Base-by-base conservation (phyloP, 2,113 vertebrate genomes). In the Geococcyx californianus region DNA sequence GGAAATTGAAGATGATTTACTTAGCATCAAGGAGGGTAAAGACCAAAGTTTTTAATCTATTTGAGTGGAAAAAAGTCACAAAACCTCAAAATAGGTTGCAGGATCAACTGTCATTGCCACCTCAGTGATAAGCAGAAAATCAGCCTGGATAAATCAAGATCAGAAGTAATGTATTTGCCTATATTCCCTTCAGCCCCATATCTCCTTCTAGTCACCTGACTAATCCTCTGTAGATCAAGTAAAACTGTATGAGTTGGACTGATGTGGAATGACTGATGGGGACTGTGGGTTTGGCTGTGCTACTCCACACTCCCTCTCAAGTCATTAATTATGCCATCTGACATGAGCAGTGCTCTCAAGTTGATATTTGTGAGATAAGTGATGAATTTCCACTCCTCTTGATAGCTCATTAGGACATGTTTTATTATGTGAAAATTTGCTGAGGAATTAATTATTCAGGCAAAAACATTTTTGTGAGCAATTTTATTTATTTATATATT, bases 341-440 rank as follows among this genome's bases (percentile, higher is more conserved):
- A 93, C 96, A 87, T 14, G 11, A 92, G 70, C 62, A 87, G 88
- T 73, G 79, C 94, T 97, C 95, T 96, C 51, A 87, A 62, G 94
- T 68, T 80, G 95, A 63, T 91, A 83, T 93, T 95, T 91, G 80
- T 78, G 90, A 88, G 79, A 73, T 69, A 94, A 93, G 87, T 86
- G 97, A 94, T 84, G 94, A 78, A 85, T 90, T 96, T 95, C 70
- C 86, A 77, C 47, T 85, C 60, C 80, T 97, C 91, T 54, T 90
- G 96, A 96, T 94, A 87, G 95, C 97, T 98, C 97, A 90, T 97
- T 97, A 98, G 76, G 86, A 90, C 89, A 44, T 84, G 64, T 87
- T 97, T 95, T 94, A 97, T 96, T 66, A 90, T 28, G 75, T 44
- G 33, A 75, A 95, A 92, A 95, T 31, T 81, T 97, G 96, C 93